Evolutionary conservation across 2,888 invertebrate genomes (phyloP), one percentile per base, ranked within the genome.

Genomic region (Apotomis capreana): DNA sequence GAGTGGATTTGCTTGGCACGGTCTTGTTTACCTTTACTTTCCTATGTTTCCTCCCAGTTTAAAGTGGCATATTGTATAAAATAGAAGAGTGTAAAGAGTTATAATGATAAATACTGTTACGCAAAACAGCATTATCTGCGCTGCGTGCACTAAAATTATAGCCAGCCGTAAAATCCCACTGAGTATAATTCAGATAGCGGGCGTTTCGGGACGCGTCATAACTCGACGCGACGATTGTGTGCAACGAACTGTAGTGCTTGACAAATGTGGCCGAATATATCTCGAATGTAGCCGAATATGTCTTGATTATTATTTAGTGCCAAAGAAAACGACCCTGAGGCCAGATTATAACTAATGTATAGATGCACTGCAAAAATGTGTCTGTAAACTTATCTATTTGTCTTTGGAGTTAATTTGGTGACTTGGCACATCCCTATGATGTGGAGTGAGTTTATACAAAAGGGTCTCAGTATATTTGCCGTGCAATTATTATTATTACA

Each of bases 181-280:
- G 49, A 37, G 67, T 57, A 71, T 71, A 71, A 71, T 71, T 71
- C 71, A 71, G 71, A 71, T 75, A 71, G 68, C 70, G 69, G n/a
- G 62, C 64, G 58, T 70, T 63, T 67, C 58, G 59, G 63, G 68
- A 64, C 51, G 12, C 61, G 69, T 73, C 74, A 74, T 73, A 74
- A 74, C 73, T 74, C 73, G 58, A 70, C 49, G n/a, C 63, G 63
- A 74, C 58, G 68, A 74, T 64, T 70, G 70, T 63, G 67, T 68
- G 68, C 63, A 63, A 36, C 70, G 51, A 54, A 58, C 68, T 54
- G 60, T 37, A 55, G 70, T 54, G 65, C 49, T 13, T 40, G 63
- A n/a, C 15, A 3, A 55, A 13, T 65, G 37, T n/a, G 44, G 52
- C 60, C 65, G 65, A 70, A 70, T 63, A 54, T 59, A 59, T 12